Conservation (phyloP, 2,113 vertebrate species). For the Daubentonia madagascariensis region DNA sequence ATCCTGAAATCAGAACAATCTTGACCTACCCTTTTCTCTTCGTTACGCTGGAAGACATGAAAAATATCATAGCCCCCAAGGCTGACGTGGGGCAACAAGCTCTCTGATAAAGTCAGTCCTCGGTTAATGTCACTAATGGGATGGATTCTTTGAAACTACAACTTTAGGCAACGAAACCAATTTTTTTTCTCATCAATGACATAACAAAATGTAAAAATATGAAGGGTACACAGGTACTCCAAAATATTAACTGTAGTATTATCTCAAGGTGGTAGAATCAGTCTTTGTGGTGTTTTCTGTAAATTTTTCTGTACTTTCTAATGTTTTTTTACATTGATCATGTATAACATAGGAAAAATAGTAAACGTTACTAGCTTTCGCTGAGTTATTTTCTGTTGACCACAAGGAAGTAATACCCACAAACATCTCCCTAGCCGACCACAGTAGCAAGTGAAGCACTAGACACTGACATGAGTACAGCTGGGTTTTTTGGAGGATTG, state of each 20-base stretch:
- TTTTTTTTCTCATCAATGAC: not conserved
- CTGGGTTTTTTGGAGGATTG: not conserved
- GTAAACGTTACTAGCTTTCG: not conserved
- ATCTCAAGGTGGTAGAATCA: not conserved
- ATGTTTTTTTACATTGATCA: not conserved
- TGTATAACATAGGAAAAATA: not conserved
- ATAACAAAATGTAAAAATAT: not conserved
- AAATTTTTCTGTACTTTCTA: not conserved
- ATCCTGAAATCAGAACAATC: fast-evolving
- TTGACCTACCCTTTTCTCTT: fast-evolving
- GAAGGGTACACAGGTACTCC: not conserved
- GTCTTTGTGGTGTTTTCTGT: not conserved
- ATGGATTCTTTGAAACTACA: not conserved
- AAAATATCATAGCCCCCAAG: too few species aligned
- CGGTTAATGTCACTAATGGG: not conserved
- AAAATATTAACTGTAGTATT: fast-evolving
- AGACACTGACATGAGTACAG: not conserved
- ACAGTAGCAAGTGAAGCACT: not conserved
- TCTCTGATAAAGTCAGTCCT: not conserved
- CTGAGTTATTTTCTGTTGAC: slow-evolving; percentile 15
- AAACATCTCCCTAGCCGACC: not conserved
- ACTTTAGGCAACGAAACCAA: not conserved
- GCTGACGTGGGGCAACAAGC: not conserved
- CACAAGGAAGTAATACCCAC: not conserved
- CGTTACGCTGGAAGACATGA: not conserved